Evolutionary conservation across 2,797 vertebrate genomes (phyloP), one percentile per base, ranked within the genome.

Genomic region (Leuciscus waleckii): DNA sequence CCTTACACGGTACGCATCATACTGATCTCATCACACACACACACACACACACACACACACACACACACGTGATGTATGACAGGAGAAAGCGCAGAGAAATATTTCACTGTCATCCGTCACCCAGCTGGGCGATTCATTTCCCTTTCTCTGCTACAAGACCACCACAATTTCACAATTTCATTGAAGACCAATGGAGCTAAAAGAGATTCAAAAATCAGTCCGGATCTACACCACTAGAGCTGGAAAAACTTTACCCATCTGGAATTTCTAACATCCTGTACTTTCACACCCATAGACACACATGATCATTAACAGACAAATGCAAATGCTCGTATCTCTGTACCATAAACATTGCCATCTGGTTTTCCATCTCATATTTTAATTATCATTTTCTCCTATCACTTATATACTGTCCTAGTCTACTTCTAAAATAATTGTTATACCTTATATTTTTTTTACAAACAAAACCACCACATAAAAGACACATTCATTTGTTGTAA

Each of bases 81-180:
- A 95, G 95, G 95, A 96, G 95, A 95, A 95, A 95, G 96, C 96
- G 93, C 93, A 94, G 95, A 94, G 93, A 96, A 97, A 99, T 98
- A 98, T 97, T 97, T 99, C 98, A 98, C 96, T 98, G 97, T 98
- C 97, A 98, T 91, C 92, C 89, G 91, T 93, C 90, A 93, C 93
- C 90, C 90, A 93, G 93, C 93, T 94, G 91, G 86, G 92, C 95
- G 95, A 97, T 98, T 97, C 96, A 96, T 98, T 98, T 96, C 96
- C 87, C 82, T 81, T 80, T 84, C 83, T 91, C 90, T 93, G 95
- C 94, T 94, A 94, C 94, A 95, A 94, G 96, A 97, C 96, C 96
- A 96, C 95, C 95, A 97, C 96, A 96, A 97, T 98, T 97, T 97
- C 96, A 97, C 96, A 96, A 97, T 96, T 96, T 96, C 94, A 96